Evolutionary conservation across 2,113 vertebrate genomes (phyloP), one percentile per base, ranked within the genome.

Genomic region (Theristicus caerulescens): DNA sequence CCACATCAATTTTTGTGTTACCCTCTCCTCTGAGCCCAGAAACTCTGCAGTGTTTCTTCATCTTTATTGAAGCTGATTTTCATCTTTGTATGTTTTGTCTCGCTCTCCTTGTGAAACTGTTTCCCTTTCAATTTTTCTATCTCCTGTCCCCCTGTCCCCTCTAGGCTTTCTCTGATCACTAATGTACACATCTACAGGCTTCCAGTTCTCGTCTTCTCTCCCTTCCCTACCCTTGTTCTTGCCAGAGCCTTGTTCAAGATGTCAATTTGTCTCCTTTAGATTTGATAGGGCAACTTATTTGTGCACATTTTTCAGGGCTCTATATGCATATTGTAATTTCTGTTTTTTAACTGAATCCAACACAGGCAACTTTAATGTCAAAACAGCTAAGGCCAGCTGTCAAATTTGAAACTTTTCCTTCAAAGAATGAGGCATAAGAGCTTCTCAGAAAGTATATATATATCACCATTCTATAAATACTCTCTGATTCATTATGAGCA

Each of bases 181-280:
- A 40, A n/a, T 0, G 0, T 27, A 36, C 2, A 1, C 10, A n/a
- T 31, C 11, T 79, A 14, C 21, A 82, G 40, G 34, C 16, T 73
- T 57, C n/a, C 46, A 62, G 16, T 58, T 93, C n/a, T 67, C 25
- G 40, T 34, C 20, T 36, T 66, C 59, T 88, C 29, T 83, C 10
- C 62, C 25, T 67, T 65, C 21, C 3, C 24, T 89, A 6, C 15
- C 9, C 4, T 65, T n/a, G 4, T 46, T 62, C 34, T 61, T 93
- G 32, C 42, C 27, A 84, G 29, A 81, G 19, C 40, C 58, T 89
- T 42, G 7, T 87, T 52, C 36, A 74, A 52, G 34, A 14, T 66
- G 8, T 49, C 5, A 1, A 32, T 78, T 81, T 81, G 4, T 54
- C 12, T 74, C 38, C 21, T 92, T 88, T 49, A 58, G 21, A 24